Evolutionary conservation across 2,113 vertebrate species (phyloP).

Genomic region (Suncus etruscus): DNA sequence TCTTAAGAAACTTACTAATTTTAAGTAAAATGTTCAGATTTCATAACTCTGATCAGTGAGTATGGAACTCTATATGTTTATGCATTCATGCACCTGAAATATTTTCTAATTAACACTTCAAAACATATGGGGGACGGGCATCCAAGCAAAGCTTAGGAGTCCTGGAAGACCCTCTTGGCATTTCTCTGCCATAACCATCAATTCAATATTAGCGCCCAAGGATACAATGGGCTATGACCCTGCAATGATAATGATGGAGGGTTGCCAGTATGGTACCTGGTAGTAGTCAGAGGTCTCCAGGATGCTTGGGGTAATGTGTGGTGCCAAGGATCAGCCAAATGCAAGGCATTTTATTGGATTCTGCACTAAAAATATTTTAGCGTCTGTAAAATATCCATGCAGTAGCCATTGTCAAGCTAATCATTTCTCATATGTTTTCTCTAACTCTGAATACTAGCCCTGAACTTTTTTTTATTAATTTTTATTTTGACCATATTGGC

Average conservation of each 20-base stretch:
- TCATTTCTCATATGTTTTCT: background rate
- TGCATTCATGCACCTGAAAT: background rate
- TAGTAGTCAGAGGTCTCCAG: too few species aligned
- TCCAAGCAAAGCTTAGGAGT: too few species aligned
- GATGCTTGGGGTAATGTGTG: too few species aligned
- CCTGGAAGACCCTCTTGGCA: too few species aligned
- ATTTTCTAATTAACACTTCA: conserved; percentile 47
- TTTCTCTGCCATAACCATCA: too few species aligned
- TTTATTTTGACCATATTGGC: background rate
- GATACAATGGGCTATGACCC: too few species aligned
- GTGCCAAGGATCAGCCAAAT: too few species aligned
- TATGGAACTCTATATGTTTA: background rate
- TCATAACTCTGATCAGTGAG: background rate
- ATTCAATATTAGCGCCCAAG: too few species aligned
- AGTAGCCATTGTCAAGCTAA: background rate
- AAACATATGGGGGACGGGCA: background rate
- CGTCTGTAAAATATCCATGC: background rate
- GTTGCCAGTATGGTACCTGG: too few species aligned
- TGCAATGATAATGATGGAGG: too few species aligned
- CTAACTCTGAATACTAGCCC: background rate
- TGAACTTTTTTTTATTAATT: conserved; percentile 8
- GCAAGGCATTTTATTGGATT: too few species aligned
- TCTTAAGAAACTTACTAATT: background rate
- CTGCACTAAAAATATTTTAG: background rate
- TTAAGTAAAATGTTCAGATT: background rate